phyloP scores from a whole-genome alignment of 2,888 invertebrate species.

The Agrotis exclamationis region DNA sequence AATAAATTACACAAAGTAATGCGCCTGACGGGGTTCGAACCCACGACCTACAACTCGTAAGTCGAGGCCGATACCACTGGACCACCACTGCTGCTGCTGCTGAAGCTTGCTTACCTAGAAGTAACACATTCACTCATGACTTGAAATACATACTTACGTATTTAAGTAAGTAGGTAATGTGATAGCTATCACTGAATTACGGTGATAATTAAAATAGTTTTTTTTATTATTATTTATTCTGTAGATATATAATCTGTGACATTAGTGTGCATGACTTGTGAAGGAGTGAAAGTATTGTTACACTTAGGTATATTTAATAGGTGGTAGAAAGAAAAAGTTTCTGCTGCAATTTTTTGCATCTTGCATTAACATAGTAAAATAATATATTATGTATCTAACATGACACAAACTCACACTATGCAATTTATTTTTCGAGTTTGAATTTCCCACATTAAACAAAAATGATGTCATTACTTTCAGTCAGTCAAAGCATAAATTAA shows the following conservation, averaged over 20 bases:
- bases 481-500: slow-evolving; percentile 15
- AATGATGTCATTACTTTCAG: background rate
- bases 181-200: slow-evolving; percentile 28
- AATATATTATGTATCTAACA: background rate
- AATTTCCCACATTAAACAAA: slow-evolving; percentile 2
- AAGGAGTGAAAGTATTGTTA: slow-evolving; percentile 47
- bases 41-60: too few species aligned
- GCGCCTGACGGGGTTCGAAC: too few species aligned
- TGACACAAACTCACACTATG: background rate
- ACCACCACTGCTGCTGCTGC: too few species aligned
- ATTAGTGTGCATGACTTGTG: slow-evolving; percentile 28
- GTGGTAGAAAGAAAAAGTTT: slow-evolving; percentile 13
- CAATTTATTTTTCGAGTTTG: background rate
- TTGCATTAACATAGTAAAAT: slow-evolving; percentile 4
- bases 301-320: slow-evolving; percentile 2
- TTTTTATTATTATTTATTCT: slow-evolving; percentile 19
- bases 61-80: too few species aligned
- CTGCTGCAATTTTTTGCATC: slow-evolving; percentile 6
- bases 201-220: background rate
- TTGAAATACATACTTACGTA: too few species aligned
- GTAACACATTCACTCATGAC: too few species aligned
- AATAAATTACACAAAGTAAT: too few species aligned
- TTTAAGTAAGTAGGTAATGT: too few species aligned
- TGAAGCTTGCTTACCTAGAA: too few species aligned
- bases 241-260: slow-evolving; percentile 19